Evolutionary conservation across 2,888 invertebrate species (phyloP).

Genomic region (Drosophila anomalata): DNA sequence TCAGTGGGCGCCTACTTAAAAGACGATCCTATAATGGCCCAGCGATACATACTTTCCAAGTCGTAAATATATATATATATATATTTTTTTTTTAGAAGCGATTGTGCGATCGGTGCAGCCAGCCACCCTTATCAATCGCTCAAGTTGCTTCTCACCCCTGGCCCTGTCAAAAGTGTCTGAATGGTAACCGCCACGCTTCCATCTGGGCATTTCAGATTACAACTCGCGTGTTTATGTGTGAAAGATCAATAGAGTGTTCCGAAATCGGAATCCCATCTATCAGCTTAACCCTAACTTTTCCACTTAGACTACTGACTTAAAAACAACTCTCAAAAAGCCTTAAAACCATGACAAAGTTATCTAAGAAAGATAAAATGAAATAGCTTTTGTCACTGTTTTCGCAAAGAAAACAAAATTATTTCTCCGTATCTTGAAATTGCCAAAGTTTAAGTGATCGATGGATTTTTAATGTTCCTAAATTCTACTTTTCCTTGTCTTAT

Average conservation of each 20-base stretch:
- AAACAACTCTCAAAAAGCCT: neutral
- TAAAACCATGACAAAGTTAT: constrained; percentile 11
- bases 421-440: constrained; percentile 23
- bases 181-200: constrained; percentile 42
- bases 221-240: constrained; percentile 60
- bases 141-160: constrained; percentile 58
- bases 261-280: constrained; percentile 14
- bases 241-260: constrained; percentile 57
- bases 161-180: constrained; percentile 46
- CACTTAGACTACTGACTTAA: neutral
- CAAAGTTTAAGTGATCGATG: constrained; percentile 30
- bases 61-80: constrained; percentile 20
- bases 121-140: constrained; percentile 54
- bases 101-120: constrained; percentile 51
- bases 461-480: constrained; percentile 17
- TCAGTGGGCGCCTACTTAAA: constrained; percentile 44
- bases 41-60: constrained; percentile 46
- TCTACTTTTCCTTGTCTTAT: constrained; percentile 23
- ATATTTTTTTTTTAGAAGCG: constrained; percentile 6
- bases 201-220: constrained; percentile 53
- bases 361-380: constrained; percentile 10
- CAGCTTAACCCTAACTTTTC: constrained; percentile 6
- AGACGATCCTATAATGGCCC: constrained; percentile 43
- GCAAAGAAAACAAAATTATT: constrained; percentile 3
- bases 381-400: constrained; percentile 4